Conservation (phyloP, 2,113 vertebrate species). For the Orthonyx spaldingii region DNA sequence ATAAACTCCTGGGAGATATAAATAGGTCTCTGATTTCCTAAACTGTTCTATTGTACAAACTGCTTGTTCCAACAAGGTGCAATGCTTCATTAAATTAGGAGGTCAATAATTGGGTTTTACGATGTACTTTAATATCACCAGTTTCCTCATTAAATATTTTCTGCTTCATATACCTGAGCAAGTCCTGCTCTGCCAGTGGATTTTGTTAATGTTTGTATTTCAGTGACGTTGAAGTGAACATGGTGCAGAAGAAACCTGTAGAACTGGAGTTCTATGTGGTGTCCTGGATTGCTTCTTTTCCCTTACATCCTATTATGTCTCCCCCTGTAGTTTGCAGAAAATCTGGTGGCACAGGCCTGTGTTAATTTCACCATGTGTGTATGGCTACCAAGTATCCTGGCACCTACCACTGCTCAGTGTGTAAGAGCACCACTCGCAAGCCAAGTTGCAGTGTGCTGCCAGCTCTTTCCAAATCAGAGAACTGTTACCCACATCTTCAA, state of each 20-base stretch:
- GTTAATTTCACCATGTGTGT: background rate
- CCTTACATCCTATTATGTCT: background rate
- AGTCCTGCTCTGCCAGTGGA: background rate
- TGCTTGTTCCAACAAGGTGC: background rate
- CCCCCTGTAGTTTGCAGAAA: background rate
- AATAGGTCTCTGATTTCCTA: background rate
- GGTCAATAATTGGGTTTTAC: background rate
- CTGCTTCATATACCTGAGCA: background rate
- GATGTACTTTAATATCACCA: background rate
- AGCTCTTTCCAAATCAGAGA: background rate
- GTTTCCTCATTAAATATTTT: background rate
- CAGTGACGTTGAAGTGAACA: background rate
- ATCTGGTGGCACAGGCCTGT: background rate
- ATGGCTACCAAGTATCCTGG: background rate
- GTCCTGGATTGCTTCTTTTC: background rate
- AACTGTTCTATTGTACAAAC: background rate
- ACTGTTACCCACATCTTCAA: background rate
- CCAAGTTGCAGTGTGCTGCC: background rate
- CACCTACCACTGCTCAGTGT: background rate
- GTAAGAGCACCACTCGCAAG: too few relatives aligned
- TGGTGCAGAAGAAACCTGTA: background rate
- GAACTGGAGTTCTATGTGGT: background rate
- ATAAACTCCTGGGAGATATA: background rate
- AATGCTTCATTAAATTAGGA: background rate
- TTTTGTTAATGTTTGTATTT: background rate